A percentile compares a stretch with the other conserved stretches of the same genome.
phyloP scores from a whole-genome alignment of 1,140 invertebrate genomes.

The Amphibalanus amphitrite region DNA sequence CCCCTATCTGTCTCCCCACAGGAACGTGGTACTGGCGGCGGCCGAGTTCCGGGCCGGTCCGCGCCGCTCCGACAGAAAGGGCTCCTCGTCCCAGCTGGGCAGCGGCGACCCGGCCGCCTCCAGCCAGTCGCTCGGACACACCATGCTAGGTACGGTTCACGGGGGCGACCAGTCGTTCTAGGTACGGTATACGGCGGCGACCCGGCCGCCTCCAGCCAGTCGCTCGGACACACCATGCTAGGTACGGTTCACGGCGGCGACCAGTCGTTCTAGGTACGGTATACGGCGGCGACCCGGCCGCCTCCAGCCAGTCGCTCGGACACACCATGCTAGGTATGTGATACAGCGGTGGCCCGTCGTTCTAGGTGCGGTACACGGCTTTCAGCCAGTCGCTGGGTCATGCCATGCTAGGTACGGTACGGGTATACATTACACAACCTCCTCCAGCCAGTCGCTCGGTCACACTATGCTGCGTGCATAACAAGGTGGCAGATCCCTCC shows the following conservation, averaged over 20 bases:
- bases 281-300: not conserved
- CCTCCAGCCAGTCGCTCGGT: too few species aligned
- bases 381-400: not conserved
- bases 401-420: too few species aligned
- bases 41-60: not conserved
- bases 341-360: too few species aligned
- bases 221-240: not conserved
- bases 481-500: too few species aligned
- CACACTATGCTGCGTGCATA: too few species aligned
- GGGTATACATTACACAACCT: too few species aligned
- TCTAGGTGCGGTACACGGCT: too few species aligned
- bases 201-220: not conserved
- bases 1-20: too few species aligned
- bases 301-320: not conserved
- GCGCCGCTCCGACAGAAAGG: not conserved
- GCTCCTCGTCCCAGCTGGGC: not conserved
- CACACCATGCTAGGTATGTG: not conserved
- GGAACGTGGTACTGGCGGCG: not conserved
- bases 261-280: too few species aligned
- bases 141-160: not conserved
- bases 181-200: too few species aligned
- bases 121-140: not conserved
- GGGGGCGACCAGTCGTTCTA: too few species aligned
- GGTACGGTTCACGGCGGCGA: not conserved
- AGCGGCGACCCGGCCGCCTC: not conserved